Evolutionary conservation across 1,140 invertebrate species (phyloP).

Genomic region (Acyrthosiphon pisum): DNA sequence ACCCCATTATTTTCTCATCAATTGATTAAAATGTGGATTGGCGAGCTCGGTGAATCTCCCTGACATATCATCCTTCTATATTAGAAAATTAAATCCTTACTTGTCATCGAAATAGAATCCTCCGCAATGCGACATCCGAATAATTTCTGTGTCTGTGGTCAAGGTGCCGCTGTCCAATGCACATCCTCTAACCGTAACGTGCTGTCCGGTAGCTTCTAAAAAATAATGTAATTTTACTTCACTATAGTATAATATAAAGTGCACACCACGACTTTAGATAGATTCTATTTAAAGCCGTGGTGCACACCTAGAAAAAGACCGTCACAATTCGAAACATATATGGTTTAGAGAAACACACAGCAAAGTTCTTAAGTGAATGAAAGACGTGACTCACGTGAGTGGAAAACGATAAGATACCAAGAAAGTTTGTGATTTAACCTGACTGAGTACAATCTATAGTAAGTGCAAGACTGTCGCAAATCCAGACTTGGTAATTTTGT

Average conservation of each 20-base stretch:
- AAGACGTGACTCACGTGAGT: neutral
- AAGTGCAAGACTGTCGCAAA: neutral
- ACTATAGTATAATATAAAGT: neutral
- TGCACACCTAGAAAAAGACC: neutral
- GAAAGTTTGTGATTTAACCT: neutral
- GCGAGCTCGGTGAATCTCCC: neutral
- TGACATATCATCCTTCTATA: neutral
- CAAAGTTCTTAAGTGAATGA: neutral
- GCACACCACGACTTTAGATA: too few species aligned
- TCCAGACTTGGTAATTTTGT: neutral
- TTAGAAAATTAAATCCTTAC: conserved; percentile 64
- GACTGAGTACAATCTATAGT: neutral
- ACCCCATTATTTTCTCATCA: neutral
- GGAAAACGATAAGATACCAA: neutral
- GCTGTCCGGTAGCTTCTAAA: conserved; percentile 78
- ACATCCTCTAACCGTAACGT: conserved; percentile 83
- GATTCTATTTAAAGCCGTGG: too few species aligned
- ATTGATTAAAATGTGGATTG: neutral
- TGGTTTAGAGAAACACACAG: neutral
- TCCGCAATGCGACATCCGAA: conserved; percentile 92
- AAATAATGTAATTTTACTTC: neutral
- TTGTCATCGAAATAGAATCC: conserved; percentile 86
- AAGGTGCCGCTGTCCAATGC: conserved; percentile 91
- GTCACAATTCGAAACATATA: neutral
- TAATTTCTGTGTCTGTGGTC: conserved; percentile 91